Conservation (phyloP, 2,888 invertebrate genomes). For the Agrotis clavis region DNA sequence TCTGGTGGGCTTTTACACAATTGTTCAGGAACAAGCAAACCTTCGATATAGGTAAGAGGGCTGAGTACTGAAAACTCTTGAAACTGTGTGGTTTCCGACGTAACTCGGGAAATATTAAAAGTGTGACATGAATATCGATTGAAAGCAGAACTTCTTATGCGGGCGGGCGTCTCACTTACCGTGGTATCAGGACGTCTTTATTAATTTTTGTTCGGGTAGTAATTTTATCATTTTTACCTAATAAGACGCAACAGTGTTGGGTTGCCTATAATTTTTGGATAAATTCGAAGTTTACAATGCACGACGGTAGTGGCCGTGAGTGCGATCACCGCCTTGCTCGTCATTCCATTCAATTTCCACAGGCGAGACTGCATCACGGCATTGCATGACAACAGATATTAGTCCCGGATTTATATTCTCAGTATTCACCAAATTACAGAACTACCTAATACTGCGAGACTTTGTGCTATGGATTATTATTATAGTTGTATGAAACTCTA, state of each 20-base stretch:
- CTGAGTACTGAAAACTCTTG: slow-evolving; percentile 39
- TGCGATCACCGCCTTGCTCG: not conserved
- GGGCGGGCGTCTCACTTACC: slow-evolving; percentile 54
- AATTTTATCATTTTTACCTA: slow-evolving; percentile 8
- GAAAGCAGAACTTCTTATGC: slow-evolving; percentile 55
- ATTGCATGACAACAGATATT: slow-evolving; percentile 38
- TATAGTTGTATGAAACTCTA: not conserved
- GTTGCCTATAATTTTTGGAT: not conserved
- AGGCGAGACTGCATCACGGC: slow-evolving; percentile 14
- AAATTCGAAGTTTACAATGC: slow-evolving; percentile 2
- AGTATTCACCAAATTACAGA: slow-evolving; percentile 28
- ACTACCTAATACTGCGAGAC: slow-evolving; percentile 8
- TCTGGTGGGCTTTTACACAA: slow-evolving; percentile 67
- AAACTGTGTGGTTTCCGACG: slow-evolving; percentile 35
- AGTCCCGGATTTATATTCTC: slow-evolving; percentile 31
- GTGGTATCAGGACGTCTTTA: slow-evolving; percentile 45
- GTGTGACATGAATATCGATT: slow-evolving; percentile 69
- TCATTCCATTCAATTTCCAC: slow-evolving; percentile 25
- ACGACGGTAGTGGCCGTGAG: not conserved
- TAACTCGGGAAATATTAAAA: slow-evolving; percentile 63
- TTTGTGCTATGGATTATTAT: slow-evolving; percentile 4
- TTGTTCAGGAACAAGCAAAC: slow-evolving; percentile 54
- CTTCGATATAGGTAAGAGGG: slow-evolving; percentile 24
- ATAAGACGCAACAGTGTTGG: not conserved
- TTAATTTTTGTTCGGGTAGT: slow-evolving; percentile 48